A percentile compares a stretch with the other conserved stretches of the same genome.
phyloP scores from a whole-genome alignment of 1,140 invertebrate species.

The Mercenaria mercenaria region DNA sequence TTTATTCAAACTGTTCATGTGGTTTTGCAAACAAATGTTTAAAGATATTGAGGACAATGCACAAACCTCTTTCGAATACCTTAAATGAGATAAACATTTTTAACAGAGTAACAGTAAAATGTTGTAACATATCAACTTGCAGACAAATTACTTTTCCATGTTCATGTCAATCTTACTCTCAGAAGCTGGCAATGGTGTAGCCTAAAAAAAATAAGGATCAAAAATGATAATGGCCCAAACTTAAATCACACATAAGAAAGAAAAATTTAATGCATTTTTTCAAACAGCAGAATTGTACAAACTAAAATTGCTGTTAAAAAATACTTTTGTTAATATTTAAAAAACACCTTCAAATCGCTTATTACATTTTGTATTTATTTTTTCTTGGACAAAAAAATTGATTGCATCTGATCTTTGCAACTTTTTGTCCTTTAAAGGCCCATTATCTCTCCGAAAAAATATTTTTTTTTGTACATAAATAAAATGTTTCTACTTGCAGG shows the following conservation, averaged over 20 bases:
- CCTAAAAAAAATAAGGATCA: not conserved
- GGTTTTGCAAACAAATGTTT: not conserved
- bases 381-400: not conserved
- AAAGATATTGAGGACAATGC: not conserved
- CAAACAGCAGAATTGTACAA: not conserved
- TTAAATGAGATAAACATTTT: not conserved
- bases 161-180: not conserved
- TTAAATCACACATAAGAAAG: not conserved
- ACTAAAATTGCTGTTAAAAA: not conserved
- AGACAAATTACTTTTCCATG: not conserved
- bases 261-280: not conserved
- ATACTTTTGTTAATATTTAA: not conserved
- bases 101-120: not conserved
- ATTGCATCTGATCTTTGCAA: not conserved
- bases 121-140: not conserved
- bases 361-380: not conserved
- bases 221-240: not conserved
- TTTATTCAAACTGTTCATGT: not conserved
- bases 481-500: not conserved
- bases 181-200: not conserved
- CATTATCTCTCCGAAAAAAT: not conserved
- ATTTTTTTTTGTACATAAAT: not conserved
- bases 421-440: not conserved
- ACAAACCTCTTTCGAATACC: not conserved
- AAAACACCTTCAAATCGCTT: not conserved